Conservation (phyloP, 2,113 vertebrate genomes). For the Hypanus sabinus region DNA sequence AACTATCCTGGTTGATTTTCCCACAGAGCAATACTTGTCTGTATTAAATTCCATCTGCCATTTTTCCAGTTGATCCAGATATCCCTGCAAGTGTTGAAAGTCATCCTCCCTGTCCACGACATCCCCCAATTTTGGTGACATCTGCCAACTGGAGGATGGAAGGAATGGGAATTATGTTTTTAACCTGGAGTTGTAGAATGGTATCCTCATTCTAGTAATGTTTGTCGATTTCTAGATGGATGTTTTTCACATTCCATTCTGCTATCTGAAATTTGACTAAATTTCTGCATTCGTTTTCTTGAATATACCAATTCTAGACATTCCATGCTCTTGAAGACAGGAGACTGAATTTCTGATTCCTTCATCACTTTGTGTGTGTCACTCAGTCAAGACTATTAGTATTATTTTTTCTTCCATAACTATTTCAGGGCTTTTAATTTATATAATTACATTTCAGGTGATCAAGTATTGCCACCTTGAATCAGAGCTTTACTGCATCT, state of each 20-base stretch:
- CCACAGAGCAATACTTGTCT: no score
- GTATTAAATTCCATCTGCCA: no score
- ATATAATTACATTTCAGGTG: no score
- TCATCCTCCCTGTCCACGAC: no score
- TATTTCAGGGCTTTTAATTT: neutral
- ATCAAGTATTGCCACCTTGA: neutral
- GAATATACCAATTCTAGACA: neutral
- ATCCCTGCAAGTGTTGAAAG: no score
- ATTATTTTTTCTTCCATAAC: no score
- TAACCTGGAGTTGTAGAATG: no score
- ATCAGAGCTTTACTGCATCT: neutral
- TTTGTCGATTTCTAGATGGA: neutral
- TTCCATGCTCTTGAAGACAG: neutral
- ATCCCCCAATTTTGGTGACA: no score
- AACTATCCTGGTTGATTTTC: no score
- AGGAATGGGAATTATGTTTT: no score
- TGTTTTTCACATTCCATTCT: neutral
- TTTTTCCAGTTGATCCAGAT: no score
- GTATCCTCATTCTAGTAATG: neutral
- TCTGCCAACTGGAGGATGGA: neutral
- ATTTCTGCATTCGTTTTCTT: neutral
- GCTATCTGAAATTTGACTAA: neutral
- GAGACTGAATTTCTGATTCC: neutral
- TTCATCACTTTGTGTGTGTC: no score
- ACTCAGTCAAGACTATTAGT: neutral